Conservation (phyloP, 2,113 vertebrate species). For the Eurypyga helias region DNA sequence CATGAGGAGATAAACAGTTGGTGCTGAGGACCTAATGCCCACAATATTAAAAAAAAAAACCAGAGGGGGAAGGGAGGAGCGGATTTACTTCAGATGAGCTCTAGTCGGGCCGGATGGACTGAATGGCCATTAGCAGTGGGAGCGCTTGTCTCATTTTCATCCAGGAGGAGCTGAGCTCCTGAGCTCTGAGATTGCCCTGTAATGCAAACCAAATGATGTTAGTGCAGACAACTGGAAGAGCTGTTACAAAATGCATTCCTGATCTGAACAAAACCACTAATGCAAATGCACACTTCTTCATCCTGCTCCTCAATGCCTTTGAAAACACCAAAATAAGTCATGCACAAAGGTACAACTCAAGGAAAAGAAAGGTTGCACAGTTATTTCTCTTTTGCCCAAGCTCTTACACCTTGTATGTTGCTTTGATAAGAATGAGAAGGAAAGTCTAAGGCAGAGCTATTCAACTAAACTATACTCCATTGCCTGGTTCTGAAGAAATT, state of each 20-base stretch:
- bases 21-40: not conserved
- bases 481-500: not conserved
- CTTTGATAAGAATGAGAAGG: not conserved
- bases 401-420: not conserved
- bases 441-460: conserved; percentile 28
- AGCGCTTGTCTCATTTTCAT: rapidly evolving
- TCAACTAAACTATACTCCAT: not conserved
- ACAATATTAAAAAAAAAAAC: not conserved
- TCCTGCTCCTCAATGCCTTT: not conserved
- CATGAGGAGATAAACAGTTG: not conserved
- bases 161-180: not conserved
- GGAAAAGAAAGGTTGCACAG: not conserved
- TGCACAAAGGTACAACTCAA: not conserved
- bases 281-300: not conserved
- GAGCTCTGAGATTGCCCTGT: not conserved
- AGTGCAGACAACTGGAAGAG: not conserved
- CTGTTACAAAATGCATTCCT: not conserved
- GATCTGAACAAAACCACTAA: not conserved
- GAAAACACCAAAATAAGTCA: not conserved
- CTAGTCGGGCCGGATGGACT: not conserved
- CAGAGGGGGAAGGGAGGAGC: too few species aligned
- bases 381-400: conserved; percentile 5
- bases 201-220: not conserved
- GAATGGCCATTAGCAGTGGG: not conserved
- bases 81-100: not conserved